A percentile compares a stretch with the other conserved stretches of the same genome.
Evolutionary conservation across 1,140 invertebrate genomes (phyloP).

Genomic region (Penaeus vannamei): DNA sequence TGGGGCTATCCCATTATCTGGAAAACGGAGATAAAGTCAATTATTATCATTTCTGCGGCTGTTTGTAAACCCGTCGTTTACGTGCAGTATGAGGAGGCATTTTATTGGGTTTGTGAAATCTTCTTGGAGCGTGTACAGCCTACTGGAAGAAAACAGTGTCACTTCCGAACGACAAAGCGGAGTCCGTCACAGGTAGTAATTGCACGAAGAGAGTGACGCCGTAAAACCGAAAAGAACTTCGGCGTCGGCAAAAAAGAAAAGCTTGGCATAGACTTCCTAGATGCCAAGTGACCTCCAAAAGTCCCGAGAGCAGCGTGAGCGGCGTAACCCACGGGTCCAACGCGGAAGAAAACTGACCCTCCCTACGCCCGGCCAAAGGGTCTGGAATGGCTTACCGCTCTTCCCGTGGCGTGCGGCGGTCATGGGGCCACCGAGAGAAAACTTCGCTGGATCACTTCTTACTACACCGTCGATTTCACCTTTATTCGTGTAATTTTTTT

Average conservation of each 20-base stretch:
- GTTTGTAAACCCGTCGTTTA: no score
- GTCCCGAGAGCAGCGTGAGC: not conserved
- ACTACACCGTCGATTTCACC: slow-evolving; percentile 41
- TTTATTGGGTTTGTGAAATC: no score
- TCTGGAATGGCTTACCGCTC: slow-evolving; percentile 6
- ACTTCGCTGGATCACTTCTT: slow-evolving; percentile 54
- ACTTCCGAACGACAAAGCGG: no score
- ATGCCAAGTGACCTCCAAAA: slow-evolving; percentile 56
- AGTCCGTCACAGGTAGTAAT: no score
- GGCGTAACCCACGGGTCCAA: slow-evolving; percentile 2
- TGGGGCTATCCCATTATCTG: no score
- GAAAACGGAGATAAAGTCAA: no score
- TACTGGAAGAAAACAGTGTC: no score
- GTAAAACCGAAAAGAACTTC: not conserved
- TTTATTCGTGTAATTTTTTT: not conserved
- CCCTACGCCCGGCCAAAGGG: not conserved
- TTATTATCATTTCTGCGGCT: no score
- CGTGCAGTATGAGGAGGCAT: no score
- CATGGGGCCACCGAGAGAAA: slow-evolving; percentile 28
- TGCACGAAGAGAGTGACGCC: no score
- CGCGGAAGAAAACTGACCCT: not conserved
- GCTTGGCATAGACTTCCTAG: slow-evolving; percentile 42
- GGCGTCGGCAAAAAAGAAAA: not conserved
- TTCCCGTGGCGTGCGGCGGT: slow-evolving; percentile 14
- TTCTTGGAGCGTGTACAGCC: no score